Base-by-base conservation (phyloP, 2,888 invertebrate genomes). In the Eupithecia pulchellata region DNA sequence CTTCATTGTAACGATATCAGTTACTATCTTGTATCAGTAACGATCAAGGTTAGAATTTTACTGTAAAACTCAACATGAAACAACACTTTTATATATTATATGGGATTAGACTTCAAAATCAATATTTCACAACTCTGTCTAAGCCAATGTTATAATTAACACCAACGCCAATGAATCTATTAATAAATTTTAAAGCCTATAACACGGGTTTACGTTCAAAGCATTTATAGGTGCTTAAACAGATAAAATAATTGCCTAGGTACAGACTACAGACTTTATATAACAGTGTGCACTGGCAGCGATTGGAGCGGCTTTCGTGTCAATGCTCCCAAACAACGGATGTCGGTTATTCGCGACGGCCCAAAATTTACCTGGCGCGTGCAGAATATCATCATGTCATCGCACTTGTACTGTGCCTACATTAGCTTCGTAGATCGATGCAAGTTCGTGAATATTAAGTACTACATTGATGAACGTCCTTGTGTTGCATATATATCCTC, bases 241-340 rank as follows among this genome's bases (percentile, higher is more conserved):
- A 82, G 80, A 83, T 84, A 81, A 82, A 83, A 82, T 82, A 81
- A 79, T 81, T 76, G 80, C 76, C 71, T 70, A 68, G 66, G 32
- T 73, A 77, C 77, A 75, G 78, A 64, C 42, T 36, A 77, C 76
- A 76, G 78, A 64, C 60, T 52, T 25, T 66, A 63, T 61, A 34
- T 32, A 27, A 27, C 14, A 61, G 20, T 61, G 34, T 34, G 61
- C 61, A 34, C 20, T n/a, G 34, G 61, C 77, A 78, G 34, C 75
- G 80, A 77, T 57, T 60, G 30, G 17, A 60, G 58, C 20, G 58
- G 32, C 79, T 74, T 74, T 72, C 62, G 80, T 84, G 86, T 85
- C 86, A 86, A 83, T 84, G 87, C 83, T 83, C 86, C 75, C 81
- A 67, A 68, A 61, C 77, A 66, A 74, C 79, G 82, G 79, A 81